Base-by-base conservation (phyloP, 1,140 invertebrate species). In the Conopomorpha cramerella region DNA sequence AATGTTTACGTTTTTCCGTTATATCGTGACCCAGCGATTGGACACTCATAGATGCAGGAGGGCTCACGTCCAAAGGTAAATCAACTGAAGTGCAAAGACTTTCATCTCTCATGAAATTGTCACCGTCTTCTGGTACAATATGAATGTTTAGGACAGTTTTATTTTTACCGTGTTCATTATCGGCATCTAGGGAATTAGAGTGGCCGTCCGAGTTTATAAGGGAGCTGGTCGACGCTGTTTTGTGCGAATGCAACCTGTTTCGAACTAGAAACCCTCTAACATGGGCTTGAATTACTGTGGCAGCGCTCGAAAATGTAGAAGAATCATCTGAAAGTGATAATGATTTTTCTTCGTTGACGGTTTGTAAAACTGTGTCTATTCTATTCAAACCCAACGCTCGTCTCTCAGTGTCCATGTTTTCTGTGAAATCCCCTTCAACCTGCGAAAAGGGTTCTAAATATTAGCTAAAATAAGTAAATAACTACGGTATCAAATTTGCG, bases 341-440 rank as follows among this genome's bases (percentile, higher is more conserved):
- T 7, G 71, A 76, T 39, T 76, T 72, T 45, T 76, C 71, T 46
- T 76, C 71, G 36, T 76, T 76, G 14, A 76, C 71, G 10, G 71
- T 76, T 57, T 76, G 71, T 30, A 76, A 46, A 12, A 76, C 59
- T 11, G 64, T 73, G 37, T 76, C 71, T 55, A 72, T 76, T 45
- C 71, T 52, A 27, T 42, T 62, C 16, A 71, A 49, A 12, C 65
- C 70, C 19, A 64, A 42, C 30, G 38, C 12, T 40, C 67, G 46
- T 39, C 66, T 41, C 12, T 71, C 66, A 47, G 56, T 68, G 34
- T 35, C 55, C 18, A 50, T 27, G 37, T 50, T 55, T 14, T 32
- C 7, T 28, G n/a, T n/a, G n/a, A n/a, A n/a, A n/a, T n/a, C n/a
- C n/a, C n/a, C n/a, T n/a, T n/a, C n/a, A n/a, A n/a, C n/a, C n/a